Conservation (phyloP, 2,888 invertebrate species). For the Cepaea hortensis region DNA sequence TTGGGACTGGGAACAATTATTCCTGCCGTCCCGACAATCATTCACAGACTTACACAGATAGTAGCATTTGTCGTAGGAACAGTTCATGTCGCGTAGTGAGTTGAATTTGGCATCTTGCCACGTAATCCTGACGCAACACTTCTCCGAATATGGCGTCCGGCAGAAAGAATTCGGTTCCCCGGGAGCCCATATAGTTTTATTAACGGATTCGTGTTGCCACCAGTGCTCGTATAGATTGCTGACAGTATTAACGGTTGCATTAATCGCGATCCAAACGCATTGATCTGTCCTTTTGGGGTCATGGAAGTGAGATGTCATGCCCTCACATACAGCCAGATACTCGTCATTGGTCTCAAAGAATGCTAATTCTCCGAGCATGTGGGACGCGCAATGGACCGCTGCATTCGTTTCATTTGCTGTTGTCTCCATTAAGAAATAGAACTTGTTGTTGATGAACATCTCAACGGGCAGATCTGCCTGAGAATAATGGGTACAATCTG, state of each 20-base stretch:
- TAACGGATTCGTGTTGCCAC: background rate
- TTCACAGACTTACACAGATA: background rate
- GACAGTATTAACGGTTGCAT: background rate
- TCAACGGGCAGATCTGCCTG: background rate
- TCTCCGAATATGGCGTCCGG: background rate
- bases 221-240: background rate
- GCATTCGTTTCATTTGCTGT: background rate
- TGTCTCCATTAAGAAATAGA: background rate
- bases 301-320: background rate
- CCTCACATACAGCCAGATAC: background rate
- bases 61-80: background rate
- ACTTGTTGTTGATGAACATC: background rate
- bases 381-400: background rate
- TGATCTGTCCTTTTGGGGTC: background rate
- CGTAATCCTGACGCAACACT: slow-evolving; percentile 1
- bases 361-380: background rate
- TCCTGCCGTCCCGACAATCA: background rate
- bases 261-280: background rate
- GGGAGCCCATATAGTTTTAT: background rate
- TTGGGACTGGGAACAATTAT: slow-evolving; percentile 12
- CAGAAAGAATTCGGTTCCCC: background rate
- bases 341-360: background rate
- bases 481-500: background rate
- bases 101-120: background rate
- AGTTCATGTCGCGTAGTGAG: background rate